phyloP scores from a whole-genome alignment of 2,113 vertebrate genomes.

The Erythrolamprus reginae region DNA sequence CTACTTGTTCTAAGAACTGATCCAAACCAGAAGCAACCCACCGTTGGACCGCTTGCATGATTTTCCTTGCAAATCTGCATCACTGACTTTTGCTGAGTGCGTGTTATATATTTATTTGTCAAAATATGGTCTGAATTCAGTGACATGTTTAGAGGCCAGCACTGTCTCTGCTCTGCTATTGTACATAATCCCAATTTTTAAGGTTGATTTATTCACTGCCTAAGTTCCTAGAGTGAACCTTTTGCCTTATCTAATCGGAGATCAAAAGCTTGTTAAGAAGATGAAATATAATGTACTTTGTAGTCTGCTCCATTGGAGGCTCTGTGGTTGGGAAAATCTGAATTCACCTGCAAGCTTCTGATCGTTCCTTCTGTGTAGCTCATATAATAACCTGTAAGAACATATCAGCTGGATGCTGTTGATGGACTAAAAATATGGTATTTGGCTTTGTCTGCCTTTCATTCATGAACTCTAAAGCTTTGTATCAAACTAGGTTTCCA shows the following conservation, averaged over 20 bases:
- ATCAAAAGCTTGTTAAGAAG: not conserved
- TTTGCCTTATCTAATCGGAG: not conserved
- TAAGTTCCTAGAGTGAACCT: not conserved
- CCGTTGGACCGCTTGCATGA: not conserved
- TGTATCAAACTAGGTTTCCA: constrained; percentile 43
- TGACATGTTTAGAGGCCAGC: not conserved
- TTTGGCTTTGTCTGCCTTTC: constrained; percentile 18
- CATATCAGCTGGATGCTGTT: constrained; percentile 35
- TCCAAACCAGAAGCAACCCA: too few species aligned
- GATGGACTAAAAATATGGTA: constrained; percentile 33
- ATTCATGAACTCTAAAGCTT: constrained; percentile 30
- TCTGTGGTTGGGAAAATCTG: not conserved
- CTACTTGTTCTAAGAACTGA: too few species aligned
- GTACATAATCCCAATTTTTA: not conserved
- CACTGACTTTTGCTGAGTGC: not conserved
- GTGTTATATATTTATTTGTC: not conserved
- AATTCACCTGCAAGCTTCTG: not conserved
- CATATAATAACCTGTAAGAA: not conserved
- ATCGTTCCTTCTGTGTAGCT: constrained; percentile 21
- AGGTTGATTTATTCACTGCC: not conserved
- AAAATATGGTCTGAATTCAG: not conserved
- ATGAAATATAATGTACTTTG: not conserved
- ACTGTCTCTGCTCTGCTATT: not conserved
- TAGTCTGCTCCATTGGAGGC: not conserved
- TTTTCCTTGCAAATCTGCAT: not conserved